Evolutionary conservation across 2,113 vertebrate species (phyloP).

Genomic region (Triplophysa siluroides): DNA sequence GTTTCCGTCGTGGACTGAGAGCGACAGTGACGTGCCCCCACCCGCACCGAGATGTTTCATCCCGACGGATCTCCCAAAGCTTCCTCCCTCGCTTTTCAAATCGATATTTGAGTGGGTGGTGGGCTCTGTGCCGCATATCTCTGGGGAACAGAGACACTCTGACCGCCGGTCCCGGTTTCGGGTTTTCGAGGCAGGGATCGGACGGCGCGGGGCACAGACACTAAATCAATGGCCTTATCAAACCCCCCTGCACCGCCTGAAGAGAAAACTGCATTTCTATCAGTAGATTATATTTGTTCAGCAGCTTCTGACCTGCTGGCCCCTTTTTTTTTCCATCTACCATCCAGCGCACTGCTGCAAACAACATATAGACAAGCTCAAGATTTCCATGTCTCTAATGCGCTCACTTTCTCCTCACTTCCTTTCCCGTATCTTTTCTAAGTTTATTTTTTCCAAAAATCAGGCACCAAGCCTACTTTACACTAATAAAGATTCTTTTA

Average conservation of each 20-base stretch:
- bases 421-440: not conserved
- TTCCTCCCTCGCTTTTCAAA: conserved; percentile 49
- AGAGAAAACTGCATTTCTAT: conserved; percentile 47
- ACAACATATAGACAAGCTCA: conserved; percentile 2
- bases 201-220: conserved; percentile 58
- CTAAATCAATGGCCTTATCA: conserved; percentile 67
- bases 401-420: conserved; percentile 5
- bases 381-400: conserved; percentile 11
- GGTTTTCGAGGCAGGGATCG: conserved; percentile 47
- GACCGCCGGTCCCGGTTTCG: conserved; percentile 41
- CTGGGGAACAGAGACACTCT: conserved; percentile 46
- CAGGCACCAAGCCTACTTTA: no score
- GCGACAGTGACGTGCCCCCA: conserved; percentile 34
- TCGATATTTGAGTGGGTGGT: conserved; percentile 67
- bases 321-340: not conserved
- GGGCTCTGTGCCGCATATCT: conserved; percentile 50
- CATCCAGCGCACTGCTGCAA: conserved; percentile 21
- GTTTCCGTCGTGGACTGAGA: conserved; percentile 28
- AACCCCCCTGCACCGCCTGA: conserved; percentile 24
- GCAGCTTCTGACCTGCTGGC: conserved; percentile 3
- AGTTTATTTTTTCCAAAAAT: no score
- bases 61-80: conserved; percentile 33
- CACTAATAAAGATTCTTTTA: no score
- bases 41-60: conserved; percentile 46
- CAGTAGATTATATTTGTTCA: conserved; percentile 50